Conservation (phyloP, 2,888 invertebrate species). For the Athalia circularis region DNA sequence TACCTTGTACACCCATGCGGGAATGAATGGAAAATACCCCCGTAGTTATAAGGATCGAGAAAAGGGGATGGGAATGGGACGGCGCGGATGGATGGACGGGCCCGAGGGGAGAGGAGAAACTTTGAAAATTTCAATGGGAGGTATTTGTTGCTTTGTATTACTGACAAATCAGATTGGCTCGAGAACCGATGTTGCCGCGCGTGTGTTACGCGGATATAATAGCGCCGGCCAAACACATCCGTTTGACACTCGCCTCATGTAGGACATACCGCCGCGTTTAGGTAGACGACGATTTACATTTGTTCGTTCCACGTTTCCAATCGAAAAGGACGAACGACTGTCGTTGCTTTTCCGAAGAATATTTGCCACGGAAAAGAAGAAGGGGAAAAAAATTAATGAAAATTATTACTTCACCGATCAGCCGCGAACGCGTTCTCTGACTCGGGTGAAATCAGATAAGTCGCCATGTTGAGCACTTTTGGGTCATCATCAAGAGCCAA, state of each 20-base stretch:
- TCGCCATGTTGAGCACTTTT: slow-evolving; percentile 73
- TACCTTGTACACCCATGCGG: too few species aligned
- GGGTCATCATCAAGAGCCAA: slow-evolving; percentile 71
- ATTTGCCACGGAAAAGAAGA: too few species aligned
- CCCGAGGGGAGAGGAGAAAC: neutral
- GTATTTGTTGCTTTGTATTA: slow-evolving; percentile 40
- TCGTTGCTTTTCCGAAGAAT: too few species aligned
- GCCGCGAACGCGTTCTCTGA: too few species aligned
- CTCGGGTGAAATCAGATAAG: slow-evolving; percentile 68
- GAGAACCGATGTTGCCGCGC: slow-evolving; percentile 42
- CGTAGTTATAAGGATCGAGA: neutral
- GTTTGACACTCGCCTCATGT: slow-evolving; percentile 17
- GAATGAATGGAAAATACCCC: slow-evolving; percentile 37
- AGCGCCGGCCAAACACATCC: neutral
- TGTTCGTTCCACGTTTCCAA: neutral
- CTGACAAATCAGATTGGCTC: slow-evolving; percentile 43
- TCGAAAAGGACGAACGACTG: neutral
- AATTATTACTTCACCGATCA: too few species aligned
- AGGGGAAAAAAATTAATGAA: too few species aligned
- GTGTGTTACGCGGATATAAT: slow-evolving; percentile 31
- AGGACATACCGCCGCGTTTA: slow-evolving; percentile 10
- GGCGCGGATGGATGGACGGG: neutral
- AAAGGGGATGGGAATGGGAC: too few species aligned
- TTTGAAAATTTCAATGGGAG: slow-evolving; percentile 31
- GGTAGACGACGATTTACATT: slow-evolving; percentile 5